Percentiles rank a stretch among this genome's conserved stretches.
Evolutionary conservation across 2,113 vertebrate species (phyloP).

Genomic region (Nycticorax nycticorax): DNA sequence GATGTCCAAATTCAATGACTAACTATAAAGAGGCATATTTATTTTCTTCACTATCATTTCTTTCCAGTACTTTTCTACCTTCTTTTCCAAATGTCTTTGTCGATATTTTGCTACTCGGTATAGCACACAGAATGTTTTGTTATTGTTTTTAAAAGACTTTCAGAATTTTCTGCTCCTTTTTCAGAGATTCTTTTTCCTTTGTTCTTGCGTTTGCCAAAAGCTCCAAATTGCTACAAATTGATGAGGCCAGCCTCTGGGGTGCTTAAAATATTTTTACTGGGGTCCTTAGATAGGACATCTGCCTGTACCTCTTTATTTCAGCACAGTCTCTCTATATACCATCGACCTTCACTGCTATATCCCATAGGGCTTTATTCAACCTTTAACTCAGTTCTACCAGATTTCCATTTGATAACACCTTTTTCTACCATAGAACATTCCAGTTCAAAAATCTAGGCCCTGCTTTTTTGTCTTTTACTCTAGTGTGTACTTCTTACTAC

Average conservation of each 20-base stretch:
- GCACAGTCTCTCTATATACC: neutral
- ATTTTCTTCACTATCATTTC: neutral
- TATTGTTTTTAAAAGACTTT: neutral
- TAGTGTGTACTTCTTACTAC: neutral
- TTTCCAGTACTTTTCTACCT: neutral
- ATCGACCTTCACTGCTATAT: neutral
- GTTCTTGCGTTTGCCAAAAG: neutral
- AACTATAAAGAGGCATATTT: neutral
- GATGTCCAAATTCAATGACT: neutral
- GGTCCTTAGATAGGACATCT: neutral
- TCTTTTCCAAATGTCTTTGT: neutral
- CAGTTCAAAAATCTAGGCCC: neutral
- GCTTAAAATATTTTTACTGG: neutral
- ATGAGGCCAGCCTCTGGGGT: neutral
- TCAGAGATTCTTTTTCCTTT: neutral
- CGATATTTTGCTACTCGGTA: neutral
- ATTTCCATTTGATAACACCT: neutral
- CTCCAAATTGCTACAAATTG: neutral
- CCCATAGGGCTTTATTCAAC: neutral
- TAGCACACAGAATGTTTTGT: neutral
- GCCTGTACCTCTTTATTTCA: neutral
- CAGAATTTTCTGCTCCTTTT: neutral
- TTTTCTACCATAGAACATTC: neutral
- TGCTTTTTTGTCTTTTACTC: neutral
- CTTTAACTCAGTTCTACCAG: neutral